These are phyloP conservation scores for Dasyprocta punctata DNA, from an alignment of 2,113 vertebrate species.

Conservation along the genomic window DNA sequence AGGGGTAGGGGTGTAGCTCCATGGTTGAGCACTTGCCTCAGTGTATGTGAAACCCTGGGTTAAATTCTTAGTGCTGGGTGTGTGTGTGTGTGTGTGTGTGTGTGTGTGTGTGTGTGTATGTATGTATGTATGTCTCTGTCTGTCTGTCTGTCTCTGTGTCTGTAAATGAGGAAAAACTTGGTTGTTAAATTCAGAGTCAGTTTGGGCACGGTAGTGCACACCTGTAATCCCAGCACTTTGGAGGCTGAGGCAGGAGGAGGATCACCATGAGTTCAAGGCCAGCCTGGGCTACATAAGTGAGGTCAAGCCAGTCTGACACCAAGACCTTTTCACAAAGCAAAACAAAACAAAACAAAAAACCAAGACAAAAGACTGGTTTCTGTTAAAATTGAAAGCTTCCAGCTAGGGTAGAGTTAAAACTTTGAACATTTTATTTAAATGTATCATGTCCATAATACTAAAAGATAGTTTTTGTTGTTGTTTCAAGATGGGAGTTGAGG, in stretches of 20 bases:
- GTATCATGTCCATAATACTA: background rate
- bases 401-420: background rate
- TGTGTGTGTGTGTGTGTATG: too few relatives aligned
- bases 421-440: background rate
- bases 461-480: background rate
- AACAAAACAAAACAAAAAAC: background rate
- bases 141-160: too few relatives aligned
- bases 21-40: background rate
- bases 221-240: background rate
- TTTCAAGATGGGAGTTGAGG: background rate
- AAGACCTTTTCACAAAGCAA: background rate
- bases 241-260: background rate
- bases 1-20: background rate
- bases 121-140: too few relatives aligned
- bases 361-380: conserved; percentile 38
- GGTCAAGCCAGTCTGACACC: background rate
- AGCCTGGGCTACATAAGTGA: background rate
- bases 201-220: background rate
- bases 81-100: background rate
- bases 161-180: background rate
- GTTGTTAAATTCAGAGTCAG: background rate
- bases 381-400: conserved; percentile 32
- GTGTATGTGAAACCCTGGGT: background rate
- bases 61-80: background rate
- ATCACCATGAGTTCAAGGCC: background rate